Conservation (phyloP, 23 tunicate species). For the Ascidia mentula region DNA sequence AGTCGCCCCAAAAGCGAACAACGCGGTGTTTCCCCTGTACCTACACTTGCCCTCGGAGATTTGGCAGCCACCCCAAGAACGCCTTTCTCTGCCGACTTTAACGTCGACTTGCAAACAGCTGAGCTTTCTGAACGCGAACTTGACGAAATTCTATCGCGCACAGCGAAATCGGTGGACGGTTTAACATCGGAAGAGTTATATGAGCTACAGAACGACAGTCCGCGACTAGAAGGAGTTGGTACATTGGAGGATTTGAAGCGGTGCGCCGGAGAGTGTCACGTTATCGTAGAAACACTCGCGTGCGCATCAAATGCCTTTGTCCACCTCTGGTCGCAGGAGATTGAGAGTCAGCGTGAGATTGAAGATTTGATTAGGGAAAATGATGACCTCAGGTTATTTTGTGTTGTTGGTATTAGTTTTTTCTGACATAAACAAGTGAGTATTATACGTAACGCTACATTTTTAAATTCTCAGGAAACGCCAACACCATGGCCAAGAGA, state of each 20-base stretch:
- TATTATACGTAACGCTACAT: not conserved
- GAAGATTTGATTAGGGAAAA: not conserved
- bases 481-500: too few relatives aligned
- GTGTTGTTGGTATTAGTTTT: not conserved
- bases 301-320: not conserved
- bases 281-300: not conserved
- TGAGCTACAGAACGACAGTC: slow-evolving; percentile 37
- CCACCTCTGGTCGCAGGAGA: not conserved
- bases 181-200: slow-evolving; percentile 25
- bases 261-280: not conserved
- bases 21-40: slow-evolving; percentile 6
- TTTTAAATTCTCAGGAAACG: too few relatives aligned
- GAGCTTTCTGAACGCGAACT: not conserved
- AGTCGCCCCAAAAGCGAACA: not conserved
- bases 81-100: not conserved
- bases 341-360: not conserved
- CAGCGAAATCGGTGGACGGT: not conserved
- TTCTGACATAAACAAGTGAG: not conserved
- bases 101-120: not conserved
- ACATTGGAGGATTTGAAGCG: not conserved
- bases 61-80: not conserved
- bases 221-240: slow-evolving; percentile 21
- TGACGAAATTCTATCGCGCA: not conserved
- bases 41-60: not conserved
- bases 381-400: not conserved